Base-by-base conservation (phyloP, 2,113 vertebrate genomes). In the Sylvicapra grimmia region DNA sequence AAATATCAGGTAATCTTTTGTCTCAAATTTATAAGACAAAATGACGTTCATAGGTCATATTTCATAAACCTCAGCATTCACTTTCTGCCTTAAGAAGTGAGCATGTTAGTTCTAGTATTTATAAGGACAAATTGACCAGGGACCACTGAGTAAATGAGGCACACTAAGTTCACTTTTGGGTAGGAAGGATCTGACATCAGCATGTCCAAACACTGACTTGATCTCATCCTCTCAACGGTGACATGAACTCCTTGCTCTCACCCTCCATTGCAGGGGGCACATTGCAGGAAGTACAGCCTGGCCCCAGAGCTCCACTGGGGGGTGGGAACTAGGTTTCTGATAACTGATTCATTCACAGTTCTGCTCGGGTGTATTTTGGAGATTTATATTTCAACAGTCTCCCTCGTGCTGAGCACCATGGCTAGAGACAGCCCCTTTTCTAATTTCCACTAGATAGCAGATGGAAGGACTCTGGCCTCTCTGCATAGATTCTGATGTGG, bases 271-370 rank as follows among this genome's bases (percentile, higher is more conserved):
- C 6, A 36, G 23, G 25, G 13, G 8, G 15, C 8, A 4, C 21
- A 25, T 1, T 2, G 10, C 47, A 86, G 92, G 25, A 72, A 27
- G 49, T 40, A 49, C 0, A 18, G 29, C 15, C 33, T 94, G 63
- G 86, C 23, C 7, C 21, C 21, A 36, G 40, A 51, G 25, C 44
- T 72, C 68, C 87, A 88, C 79, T 84, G 40, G 53, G 56, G 59
- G 90, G 75, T 33, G 95, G 33, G 95, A 87, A 91, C 82, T 44
- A 82, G 91, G 21, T 44, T 79, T 86, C 10, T 56, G 59, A 75
- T 51, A 40, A 18, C 2, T 25, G 96, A 97, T 93, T 96, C 93
- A 97, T 94, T 49, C 89, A 97, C 68, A 72, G 11, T 87, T 8
- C 21, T 53, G 14, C 33, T 16, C 8, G 8, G 53, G 33, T 63